phyloP scores from a whole-genome alignment of 2,888 invertebrate genomes.

The Helobdella robusta region DNA sequence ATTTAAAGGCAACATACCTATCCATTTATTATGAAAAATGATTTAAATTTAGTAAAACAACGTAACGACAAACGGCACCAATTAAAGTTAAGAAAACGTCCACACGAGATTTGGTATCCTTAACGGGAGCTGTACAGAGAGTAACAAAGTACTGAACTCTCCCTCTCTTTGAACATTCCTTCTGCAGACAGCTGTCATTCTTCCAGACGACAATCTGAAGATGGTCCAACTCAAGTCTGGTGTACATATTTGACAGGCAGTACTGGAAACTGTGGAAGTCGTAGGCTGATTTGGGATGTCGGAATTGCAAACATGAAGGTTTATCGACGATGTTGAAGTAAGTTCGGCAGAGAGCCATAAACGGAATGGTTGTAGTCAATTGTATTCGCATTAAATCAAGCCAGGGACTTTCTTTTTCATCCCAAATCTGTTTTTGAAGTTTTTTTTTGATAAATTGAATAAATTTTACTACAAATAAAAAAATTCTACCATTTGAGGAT shows the following conservation, averaged over 20 bases:
- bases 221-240: slow-evolving; percentile 34
- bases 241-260: slow-evolving; percentile 32
- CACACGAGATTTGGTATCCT: slow-evolving; percentile 30
- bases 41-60: no score
- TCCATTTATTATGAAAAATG: neutral
- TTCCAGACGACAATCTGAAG: slow-evolving; percentile 25
- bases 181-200: slow-evolving; percentile 20
- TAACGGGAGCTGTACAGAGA: slow-evolving; percentile 29
- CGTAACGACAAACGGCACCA: slow-evolving; percentile 30
- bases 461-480: no score
- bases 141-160: slow-evolving; percentile 30
- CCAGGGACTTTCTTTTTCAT: slow-evolving; percentile 34
- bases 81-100: slow-evolving; percentile 35
- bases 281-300: slow-evolving; percentile 26
- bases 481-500: slow-evolving; percentile 33
- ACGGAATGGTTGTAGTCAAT: slow-evolving; percentile 34
- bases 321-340: slow-evolving; percentile 36
- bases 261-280: slow-evolving; percentile 32
- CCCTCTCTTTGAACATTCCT: slow-evolving; percentile 13
- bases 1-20: neutral
- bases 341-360: slow-evolving; percentile 31
- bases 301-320: slow-evolving; percentile 32
- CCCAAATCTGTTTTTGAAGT: slow-evolving; percentile 32
- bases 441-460: no score
- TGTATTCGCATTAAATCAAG: slow-evolving; percentile 31